A percentile compares a stretch with the other conserved stretches of the same genome.
These are phyloP conservation scores for Lepus timidus DNA, from an alignment of 2,113 vertebrate species.

Conservation along the genomic window DNA sequence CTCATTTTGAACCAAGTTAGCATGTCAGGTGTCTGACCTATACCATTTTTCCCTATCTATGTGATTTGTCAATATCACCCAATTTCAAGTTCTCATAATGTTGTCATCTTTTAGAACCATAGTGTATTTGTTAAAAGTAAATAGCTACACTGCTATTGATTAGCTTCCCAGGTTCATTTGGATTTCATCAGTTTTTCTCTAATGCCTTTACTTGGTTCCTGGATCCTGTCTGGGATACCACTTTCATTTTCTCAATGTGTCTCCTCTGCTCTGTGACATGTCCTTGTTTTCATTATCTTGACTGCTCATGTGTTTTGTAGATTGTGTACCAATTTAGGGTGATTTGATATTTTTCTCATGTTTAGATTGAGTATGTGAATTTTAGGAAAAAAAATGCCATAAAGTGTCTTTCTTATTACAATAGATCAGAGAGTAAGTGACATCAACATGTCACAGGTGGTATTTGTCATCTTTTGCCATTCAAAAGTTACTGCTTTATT, in stretches of 20 bases:
- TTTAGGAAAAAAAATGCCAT: neutral
- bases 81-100: neutral
- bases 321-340: neutral
- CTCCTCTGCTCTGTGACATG: neutral
- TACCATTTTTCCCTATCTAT: neutral
- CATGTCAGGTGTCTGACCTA: neutral
- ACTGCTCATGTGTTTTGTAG: neutral
- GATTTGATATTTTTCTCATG: conserved; percentile 5
- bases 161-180: neutral
- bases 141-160: neutral
- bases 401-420: neutral
- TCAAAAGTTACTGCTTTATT: neutral
- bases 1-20: neutral
- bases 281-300: neutral
- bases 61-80: neutral
- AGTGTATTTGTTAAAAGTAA: conserved; percentile 19
- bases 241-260: neutral
- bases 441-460: neutral
- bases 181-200: neutral
- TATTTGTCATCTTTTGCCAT: neutral
- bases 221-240: neutral
- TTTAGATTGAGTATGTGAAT: neutral
- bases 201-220: neutral
- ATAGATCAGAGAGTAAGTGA: neutral
- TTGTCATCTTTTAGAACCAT: neutral